Conservation (phyloP, 2,797 vertebrate genomes). For the Poecilia gillii region DNA sequence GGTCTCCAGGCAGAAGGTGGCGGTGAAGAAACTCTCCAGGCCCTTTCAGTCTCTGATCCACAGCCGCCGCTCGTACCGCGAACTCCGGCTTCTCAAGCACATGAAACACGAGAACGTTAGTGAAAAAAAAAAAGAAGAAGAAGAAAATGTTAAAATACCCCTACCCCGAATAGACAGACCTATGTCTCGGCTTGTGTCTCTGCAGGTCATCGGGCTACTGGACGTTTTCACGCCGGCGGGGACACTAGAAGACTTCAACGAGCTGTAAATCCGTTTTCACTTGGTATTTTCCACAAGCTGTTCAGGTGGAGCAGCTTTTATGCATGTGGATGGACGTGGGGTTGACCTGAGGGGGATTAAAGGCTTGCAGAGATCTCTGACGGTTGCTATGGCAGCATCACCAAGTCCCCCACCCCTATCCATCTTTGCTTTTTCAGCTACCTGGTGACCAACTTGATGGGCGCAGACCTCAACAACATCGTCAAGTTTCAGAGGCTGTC, state of each 20-base stretch:
- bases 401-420: conserved; percentile 15
- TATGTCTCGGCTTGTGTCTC: conserved; percentile 29
- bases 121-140: conserved; percentile 30
- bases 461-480: conserved; percentile 97
- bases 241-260: conserved; percentile 91
- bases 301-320: not conserved
- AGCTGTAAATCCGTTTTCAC: conserved; percentile 86
- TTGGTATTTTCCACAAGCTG: conserved; percentile 9
- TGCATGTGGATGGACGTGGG: conserved; percentile 10
- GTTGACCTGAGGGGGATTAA: conserved; percentile 16
- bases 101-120: conserved; percentile 99
- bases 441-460: conserved; percentile 98
- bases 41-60: conserved; percentile 98
- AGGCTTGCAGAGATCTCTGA: conserved; percentile 41
- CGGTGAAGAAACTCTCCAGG: conserved; percentile 97
- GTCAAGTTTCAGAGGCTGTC: conserved; percentile 97
- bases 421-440: conserved; percentile 80
- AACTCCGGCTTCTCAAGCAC: conserved; percentile 96
- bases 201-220: conserved; percentile 92
- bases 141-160: not conserved
- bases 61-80: conserved; percentile 94
- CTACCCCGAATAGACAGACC: conserved; percentile 3
- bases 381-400: conserved; percentile 59
- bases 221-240: conserved; percentile 97
- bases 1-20: conserved; percentile 87